Evolutionary conservation across 2,888 invertebrate species (phyloP).

Genomic region (Sipha maydis): DNA sequence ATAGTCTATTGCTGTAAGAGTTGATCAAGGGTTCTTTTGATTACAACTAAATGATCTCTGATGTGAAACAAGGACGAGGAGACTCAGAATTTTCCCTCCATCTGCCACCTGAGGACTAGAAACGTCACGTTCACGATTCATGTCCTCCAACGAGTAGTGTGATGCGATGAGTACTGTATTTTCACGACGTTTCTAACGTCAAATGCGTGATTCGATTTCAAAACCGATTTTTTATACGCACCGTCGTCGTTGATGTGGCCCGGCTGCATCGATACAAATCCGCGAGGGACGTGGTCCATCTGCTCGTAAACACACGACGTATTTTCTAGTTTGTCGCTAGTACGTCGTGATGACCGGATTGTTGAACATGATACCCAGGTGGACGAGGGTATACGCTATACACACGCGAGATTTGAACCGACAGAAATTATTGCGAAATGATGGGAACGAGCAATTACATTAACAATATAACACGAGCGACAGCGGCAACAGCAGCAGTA

Average conservation of each 20-base stretch:
- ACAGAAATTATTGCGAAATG: background rate
- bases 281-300: constrained; percentile 11
- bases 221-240: background rate
- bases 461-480: background rate
- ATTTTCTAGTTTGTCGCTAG: background rate
- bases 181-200: background rate
- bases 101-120: background rate
- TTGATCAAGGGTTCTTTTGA: no score
- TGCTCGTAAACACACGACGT: constrained; percentile 3
- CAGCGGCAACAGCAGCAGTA: background rate
- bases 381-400: background rate
- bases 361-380: background rate
- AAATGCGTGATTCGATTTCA: background rate
- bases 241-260: background rate
- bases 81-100: no score
- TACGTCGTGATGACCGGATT: background rate
- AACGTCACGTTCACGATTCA: background rate
- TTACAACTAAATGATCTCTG: background rate
- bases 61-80: background rate
- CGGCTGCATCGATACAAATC: background rate
- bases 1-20: no score
- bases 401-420: background rate
- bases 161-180: background rate
- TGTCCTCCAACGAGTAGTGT: background rate
- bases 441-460: background rate